phyloP scores from a whole-genome alignment of 2,888 invertebrate genomes.

The Amphipoea lucens region DNA sequence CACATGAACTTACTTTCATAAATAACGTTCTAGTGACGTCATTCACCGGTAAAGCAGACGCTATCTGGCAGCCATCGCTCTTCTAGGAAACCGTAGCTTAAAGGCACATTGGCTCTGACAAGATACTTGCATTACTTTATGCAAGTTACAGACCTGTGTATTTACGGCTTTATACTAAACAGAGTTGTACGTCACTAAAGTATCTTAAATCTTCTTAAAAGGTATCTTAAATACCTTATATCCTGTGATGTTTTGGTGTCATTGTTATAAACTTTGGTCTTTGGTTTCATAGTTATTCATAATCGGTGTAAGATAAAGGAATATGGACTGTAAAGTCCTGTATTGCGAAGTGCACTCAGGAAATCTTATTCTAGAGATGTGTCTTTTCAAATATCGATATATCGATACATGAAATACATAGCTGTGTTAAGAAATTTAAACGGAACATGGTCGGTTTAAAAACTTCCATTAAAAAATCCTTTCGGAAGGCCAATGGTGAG shows the following conservation, averaged over 20 bases:
- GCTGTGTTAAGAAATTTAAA: neutral
- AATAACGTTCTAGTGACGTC: neutral
- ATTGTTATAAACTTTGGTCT: slow-evolving; percentile 53
- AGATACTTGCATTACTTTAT: neutral
- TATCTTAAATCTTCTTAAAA: slow-evolving; percentile 40
- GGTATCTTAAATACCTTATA: slow-evolving; percentile 37
- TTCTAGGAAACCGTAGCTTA: neutral
- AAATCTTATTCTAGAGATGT: slow-evolving; percentile 23
- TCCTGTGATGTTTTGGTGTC: slow-evolving; percentile 61
- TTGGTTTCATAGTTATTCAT: slow-evolving; percentile 57
- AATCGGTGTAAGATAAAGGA: slow-evolving; percentile 47
- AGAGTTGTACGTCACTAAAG: slow-evolving; percentile 36
- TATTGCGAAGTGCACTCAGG: slow-evolving; percentile 17
- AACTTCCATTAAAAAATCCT: slow-evolving; percentile 8
- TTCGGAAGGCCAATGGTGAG: slow-evolving; percentile 47
- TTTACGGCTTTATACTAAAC: slow-evolving; percentile 19
- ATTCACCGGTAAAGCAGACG: neutral
- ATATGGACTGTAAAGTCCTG: slow-evolving; percentile 45
- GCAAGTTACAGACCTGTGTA: neutral
- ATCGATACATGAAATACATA: neutral
- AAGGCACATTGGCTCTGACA: neutral
- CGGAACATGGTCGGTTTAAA: slow-evolving; percentile 1
- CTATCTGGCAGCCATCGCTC: neutral
- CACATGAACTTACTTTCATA: no score
- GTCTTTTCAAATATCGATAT: slow-evolving; percentile 10